These are phyloP conservation scores for Teleogryllus oceanicus DNA, from an alignment of 2,888 invertebrate species.

Conservation along the genomic window DNA sequence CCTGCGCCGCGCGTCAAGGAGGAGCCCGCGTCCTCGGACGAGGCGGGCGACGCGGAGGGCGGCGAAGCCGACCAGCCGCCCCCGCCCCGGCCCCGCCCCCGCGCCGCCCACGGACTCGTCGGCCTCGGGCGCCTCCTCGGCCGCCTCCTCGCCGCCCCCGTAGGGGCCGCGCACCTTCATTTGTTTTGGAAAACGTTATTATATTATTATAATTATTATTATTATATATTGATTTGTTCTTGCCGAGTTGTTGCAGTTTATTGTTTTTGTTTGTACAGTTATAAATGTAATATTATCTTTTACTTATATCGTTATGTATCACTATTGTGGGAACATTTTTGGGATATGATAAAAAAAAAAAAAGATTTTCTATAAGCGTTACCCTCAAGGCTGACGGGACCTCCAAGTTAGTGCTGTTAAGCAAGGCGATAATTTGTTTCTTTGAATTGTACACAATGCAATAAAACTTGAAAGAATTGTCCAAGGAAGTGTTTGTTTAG, in stretches of 20 bases:
- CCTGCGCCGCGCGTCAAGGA: not conserved
- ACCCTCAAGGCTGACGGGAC: not conserved
- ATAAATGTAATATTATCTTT: not conserved
- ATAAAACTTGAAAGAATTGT: not conserved
- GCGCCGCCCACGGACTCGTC: not conserved
- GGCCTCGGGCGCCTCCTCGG: not conserved
- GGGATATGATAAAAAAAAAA: not conserved
- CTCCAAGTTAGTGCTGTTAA: constrained; percentile 3
- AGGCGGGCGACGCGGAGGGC: not conserved
- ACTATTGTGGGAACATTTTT: constrained; percentile 11
- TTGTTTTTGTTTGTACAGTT: constrained; percentile 11
- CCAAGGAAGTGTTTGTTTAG: not conserved
- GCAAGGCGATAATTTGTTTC: not conserved
- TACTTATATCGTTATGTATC: constrained; percentile 20
- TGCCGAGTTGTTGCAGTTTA: constrained; percentile 3
- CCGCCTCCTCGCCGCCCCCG: not conserved
- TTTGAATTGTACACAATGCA: not conserved
- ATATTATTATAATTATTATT: not conserved
- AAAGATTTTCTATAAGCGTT: constrained; percentile 11
- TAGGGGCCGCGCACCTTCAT: not conserved
- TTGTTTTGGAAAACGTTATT: not conserved
- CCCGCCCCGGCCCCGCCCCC: not conserved
- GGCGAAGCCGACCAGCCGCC: not conserved
- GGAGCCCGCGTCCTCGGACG: not conserved
- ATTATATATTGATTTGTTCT: constrained; percentile 4